Conservation (phyloP, 1,140 invertebrate species). For the Polyergus mexicanus region DNA sequence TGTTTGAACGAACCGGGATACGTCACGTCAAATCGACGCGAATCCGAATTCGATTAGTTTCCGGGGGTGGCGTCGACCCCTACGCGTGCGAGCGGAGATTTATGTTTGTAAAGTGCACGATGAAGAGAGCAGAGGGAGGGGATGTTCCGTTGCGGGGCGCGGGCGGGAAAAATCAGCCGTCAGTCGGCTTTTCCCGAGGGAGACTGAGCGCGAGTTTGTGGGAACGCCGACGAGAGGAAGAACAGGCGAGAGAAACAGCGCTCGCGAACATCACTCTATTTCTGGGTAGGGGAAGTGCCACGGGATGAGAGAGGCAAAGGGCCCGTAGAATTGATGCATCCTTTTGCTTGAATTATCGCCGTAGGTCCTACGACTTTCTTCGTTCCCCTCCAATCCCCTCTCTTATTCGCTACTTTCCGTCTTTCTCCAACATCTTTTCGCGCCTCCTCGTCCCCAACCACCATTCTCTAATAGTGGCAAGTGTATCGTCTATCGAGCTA, state of each 20-base stretch:
- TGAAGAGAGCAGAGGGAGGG: slow-evolving; percentile 27
- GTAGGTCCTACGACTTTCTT: slow-evolving; percentile 59
- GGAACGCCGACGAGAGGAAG: slow-evolving; percentile 51
- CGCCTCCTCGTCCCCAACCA: slow-evolving; percentile 34
- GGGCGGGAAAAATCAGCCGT: slow-evolving; percentile 75
- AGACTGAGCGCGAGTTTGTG: slow-evolving; percentile 44
- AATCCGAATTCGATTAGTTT: slow-evolving; percentile 83
- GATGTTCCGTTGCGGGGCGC: slow-evolving; percentile 57
- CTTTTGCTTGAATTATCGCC: slow-evolving; percentile 84
- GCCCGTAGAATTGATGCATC: slow-evolving; percentile 82
- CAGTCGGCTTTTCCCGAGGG: slow-evolving; percentile 74
- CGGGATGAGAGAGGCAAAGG: slow-evolving; percentile 65
- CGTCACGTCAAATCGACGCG: slow-evolving; percentile 55
- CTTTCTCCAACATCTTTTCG: slow-evolving; percentile 31
- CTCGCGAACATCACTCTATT: slow-evolving; percentile 81
- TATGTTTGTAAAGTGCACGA: slow-evolving; percentile 77
- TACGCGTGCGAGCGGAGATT: slow-evolving; percentile 79
- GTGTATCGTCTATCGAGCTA: slow-evolving; percentile 80
- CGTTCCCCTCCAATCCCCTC: slow-evolving; percentile 11
- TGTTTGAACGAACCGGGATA: not conserved
- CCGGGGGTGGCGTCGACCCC: slow-evolving; percentile 66
- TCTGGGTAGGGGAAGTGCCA: slow-evolving; percentile 70
- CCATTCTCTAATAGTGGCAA: slow-evolving; percentile 71
- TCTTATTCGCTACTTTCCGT: not conserved
- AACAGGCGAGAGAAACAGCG: slow-evolving; percentile 61